Evolutionary conservation across 2,113 vertebrate genomes (phyloP).

Genomic region (Isichthys henryi): DNA sequence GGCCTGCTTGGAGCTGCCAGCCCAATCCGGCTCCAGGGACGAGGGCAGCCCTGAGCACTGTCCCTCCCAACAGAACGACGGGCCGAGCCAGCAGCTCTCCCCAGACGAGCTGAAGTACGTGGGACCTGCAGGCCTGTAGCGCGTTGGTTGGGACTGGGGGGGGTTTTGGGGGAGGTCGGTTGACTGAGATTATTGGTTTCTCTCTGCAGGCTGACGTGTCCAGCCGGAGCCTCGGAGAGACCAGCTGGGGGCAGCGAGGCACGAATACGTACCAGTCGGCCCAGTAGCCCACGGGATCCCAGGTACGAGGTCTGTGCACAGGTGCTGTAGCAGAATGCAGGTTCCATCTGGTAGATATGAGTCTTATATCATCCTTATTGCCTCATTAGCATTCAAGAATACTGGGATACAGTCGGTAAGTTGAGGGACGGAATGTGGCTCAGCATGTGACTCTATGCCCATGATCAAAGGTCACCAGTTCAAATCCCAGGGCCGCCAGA

Average conservation of each 20-base stretch:
- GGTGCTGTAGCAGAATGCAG: neutral
- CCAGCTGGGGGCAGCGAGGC: conserved; percentile 1
- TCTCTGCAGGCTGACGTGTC: neutral
- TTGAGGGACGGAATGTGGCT: neutral
- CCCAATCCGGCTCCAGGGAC: conserved; percentile 44
- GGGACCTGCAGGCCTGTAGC: neutral
- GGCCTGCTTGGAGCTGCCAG: conserved; percentile 30
- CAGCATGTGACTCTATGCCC: neutral
- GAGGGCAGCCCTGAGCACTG: conserved; percentile 40
- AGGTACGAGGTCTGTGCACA: neutral
- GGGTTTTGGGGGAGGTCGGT: neutral
- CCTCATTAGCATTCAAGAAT: neutral
- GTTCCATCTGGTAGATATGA: neutral
- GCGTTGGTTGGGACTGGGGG: neutral
- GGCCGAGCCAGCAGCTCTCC: conserved; percentile 46
- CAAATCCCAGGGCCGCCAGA: neutral
- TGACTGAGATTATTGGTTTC: neutral
- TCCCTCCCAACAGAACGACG: conserved; percentile 48
- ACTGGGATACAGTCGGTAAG: neutral
- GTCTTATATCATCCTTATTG: neutral
- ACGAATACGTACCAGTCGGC: conserved; percentile 8
- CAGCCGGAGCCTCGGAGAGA: neutral
- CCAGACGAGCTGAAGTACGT: conserved; percentile 64
- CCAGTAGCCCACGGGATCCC: conserved; percentile 19
- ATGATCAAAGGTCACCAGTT: neutral